A percentile compares a stretch with the other conserved stretches of the same genome.
Evolutionary conservation across 2,888 invertebrate species (phyloP).

Genomic region (Latrodectus elegans): DNA sequence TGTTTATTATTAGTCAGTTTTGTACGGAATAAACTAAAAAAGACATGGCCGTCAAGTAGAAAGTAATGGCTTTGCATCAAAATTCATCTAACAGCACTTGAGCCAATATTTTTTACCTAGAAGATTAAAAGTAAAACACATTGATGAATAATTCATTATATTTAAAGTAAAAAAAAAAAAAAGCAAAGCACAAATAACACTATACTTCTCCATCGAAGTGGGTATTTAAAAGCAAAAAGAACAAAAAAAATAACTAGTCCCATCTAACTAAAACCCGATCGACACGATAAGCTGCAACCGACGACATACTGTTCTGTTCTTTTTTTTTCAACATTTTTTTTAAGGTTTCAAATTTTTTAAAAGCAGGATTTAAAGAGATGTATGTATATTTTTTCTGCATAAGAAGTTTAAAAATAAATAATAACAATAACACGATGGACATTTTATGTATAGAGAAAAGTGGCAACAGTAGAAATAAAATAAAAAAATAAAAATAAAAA

Average conservation of each 20-base stretch:
- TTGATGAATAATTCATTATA: slow-evolving; percentile 62
- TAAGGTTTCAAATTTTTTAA: slow-evolving; percentile 11
- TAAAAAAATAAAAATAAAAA: slow-evolving; percentile 9
- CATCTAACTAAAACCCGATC: slow-evolving; percentile 51
- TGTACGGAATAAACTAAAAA: slow-evolving; percentile 1
- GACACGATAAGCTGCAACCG: slow-evolving; percentile 59
- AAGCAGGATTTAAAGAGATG: background rate
- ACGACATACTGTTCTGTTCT: slow-evolving; percentile 42
- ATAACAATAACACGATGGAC: slow-evolving; percentile 44
- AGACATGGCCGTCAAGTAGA: slow-evolving; percentile 11
- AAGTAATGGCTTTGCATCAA: slow-evolving; percentile 9
- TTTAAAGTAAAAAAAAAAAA: slow-evolving; percentile 22
- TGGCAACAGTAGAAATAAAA: background rate
- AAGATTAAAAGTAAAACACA: slow-evolving; percentile 51
- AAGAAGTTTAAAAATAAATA: slow-evolving; percentile 2
- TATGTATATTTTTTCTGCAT: background rate
- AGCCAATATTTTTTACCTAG: slow-evolving; percentile 18
- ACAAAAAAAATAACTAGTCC: slow-evolving; percentile 13
- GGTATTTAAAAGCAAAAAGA: slow-evolving; percentile 7
- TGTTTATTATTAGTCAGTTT: background rate
- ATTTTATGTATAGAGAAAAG: slow-evolving; percentile 31
- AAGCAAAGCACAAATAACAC: slow-evolving; percentile 12
- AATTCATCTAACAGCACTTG: slow-evolving; percentile 16
- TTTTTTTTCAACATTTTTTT: slow-evolving; percentile 11
- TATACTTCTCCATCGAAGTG: background rate